Base-by-base conservation (phyloP, 1,140 invertebrate species). In the Epicauta chinensis region DNA sequence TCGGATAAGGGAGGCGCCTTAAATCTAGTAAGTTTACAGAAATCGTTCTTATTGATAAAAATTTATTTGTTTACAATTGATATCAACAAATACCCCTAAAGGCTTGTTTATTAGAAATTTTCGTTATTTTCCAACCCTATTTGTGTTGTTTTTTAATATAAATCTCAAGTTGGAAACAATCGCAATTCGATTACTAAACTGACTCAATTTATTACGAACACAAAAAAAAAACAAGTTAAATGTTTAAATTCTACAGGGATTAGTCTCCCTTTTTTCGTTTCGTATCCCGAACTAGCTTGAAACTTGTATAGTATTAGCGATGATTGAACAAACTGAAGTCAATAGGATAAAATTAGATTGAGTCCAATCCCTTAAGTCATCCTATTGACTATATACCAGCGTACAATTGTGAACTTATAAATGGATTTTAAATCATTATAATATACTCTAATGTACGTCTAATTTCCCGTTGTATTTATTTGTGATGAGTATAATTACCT, bases 21-120 rank as follows among this genome's bases (percentile, higher is more conserved):
- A 17, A 78, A 78, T 60, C 67, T 78, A 68, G 77, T 78, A 67
- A 75, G 70, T 63, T 54, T 47, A n/a, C n/a, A n/a, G n/a, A n/a
- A n/a, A n/a, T n/a, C n/a, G n/a, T n/a, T n/a, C 23, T 23, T 5
- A 23, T 5, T 23, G 7, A 23, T 5, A 23, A 23, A 5, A 23
- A 23, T 7, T 3, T 23, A 5, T 3, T 23, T 23, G 7, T 23
- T 2, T 23, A 23, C 23, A 23, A 23, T 23, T 23, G 23, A 23
- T n/a, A n/a, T 23, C 23, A 23, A 23, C 23, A 23, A 23, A 3
- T 7, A 5, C 4, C 23, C 23, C 23, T 23, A 3, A 23, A 23
- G 23, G 23, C 4, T 5, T 23, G 23, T 23, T 23, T 23, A 23
- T 23, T 23, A 23, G 4, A 23, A 23, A 23, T 23, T 2, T n/a